These are phyloP conservation scores for Platygyra sinensis DNA, from an alignment of 64 coral and sea anemone species.

Conservation along the genomic window DNA sequence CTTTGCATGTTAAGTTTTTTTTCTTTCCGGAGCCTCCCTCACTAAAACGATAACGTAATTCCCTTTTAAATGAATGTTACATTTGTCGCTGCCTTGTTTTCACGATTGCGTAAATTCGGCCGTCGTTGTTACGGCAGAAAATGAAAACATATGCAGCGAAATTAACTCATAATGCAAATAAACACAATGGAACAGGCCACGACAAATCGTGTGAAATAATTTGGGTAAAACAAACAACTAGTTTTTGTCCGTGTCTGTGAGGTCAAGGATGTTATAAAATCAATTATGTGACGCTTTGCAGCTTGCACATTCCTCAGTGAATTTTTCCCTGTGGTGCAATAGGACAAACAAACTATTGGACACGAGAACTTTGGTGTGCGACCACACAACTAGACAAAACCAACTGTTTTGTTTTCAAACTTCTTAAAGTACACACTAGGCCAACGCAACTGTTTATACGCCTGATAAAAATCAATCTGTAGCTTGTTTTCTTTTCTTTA, in stretches of 20 bases:
- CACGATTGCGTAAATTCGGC: background rate
- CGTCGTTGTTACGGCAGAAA: background rate
- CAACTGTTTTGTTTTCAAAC: constrained; percentile 14
- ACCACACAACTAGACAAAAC: constrained; percentile 33
- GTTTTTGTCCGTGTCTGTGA: background rate
- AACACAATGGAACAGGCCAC: background rate
- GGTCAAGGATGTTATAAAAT: constrained; percentile 23
- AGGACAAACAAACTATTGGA: background rate
- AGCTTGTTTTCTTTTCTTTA: background rate
- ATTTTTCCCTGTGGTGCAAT: background rate
- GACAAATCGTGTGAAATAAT: background rate
- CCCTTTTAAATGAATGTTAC: background rate
- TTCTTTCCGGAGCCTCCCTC: constrained; percentile 14
- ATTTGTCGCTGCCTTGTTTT: background rate
- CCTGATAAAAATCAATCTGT: background rate
- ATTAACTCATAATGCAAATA: background rate
- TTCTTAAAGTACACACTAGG: background rate
- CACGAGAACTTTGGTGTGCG: background rate
- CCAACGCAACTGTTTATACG: background rate
- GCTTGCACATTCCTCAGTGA: constrained; percentile 7
- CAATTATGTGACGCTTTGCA: background rate
- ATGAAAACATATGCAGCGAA: background rate
- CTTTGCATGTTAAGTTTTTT: background rate
- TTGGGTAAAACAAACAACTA: background rate
- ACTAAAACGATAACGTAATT: background rate